phyloP scores from a whole-genome alignment of 2,113 vertebrate genomes.

The Apistogramma diplotaenia region DNA sequence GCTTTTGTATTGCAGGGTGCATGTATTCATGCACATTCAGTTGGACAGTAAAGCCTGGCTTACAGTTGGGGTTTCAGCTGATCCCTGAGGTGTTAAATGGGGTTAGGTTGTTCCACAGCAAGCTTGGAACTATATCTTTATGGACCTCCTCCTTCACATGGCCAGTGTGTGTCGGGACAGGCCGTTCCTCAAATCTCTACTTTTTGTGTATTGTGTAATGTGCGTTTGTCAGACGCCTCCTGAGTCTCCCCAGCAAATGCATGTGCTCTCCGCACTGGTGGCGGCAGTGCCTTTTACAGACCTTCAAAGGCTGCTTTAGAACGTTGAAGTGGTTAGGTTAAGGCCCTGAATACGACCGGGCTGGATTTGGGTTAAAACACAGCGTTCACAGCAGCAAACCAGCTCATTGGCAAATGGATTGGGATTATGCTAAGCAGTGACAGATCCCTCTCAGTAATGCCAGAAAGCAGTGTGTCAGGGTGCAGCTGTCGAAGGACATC shows the following conservation, averaged over 20 bases:
- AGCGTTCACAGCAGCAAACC: not conserved
- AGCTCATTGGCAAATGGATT: not conserved
- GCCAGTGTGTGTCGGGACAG: not conserved
- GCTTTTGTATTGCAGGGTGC: not conserved
- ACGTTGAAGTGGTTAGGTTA: no score
- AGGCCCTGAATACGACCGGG: no score
- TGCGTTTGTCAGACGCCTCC: accelerated
- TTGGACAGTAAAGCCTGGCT: not conserved
- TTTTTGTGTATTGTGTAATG: not conserved
- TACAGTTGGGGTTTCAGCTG: not conserved
- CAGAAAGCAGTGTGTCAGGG: no score
- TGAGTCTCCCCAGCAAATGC: not conserved
- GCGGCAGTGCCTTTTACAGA: not conserved
- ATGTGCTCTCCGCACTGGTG: not conserved
- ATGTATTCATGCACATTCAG: not conserved
- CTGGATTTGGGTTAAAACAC: not conserved
- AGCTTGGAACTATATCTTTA: not conserved
- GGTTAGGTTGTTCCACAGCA: not conserved
- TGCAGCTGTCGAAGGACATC: no score
- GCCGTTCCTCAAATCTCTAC: accelerated
- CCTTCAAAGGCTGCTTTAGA: not conserved
- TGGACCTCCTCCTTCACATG: not conserved
- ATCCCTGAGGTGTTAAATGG: not conserved
- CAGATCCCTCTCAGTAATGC: no score
- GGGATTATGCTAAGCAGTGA: no score